A percentile compares a stretch with the other conserved stretches of the same genome.
phyloP scores from a whole-genome alignment of 2,888 invertebrate genomes.

The Acanthoscelides obtectus region DNA sequence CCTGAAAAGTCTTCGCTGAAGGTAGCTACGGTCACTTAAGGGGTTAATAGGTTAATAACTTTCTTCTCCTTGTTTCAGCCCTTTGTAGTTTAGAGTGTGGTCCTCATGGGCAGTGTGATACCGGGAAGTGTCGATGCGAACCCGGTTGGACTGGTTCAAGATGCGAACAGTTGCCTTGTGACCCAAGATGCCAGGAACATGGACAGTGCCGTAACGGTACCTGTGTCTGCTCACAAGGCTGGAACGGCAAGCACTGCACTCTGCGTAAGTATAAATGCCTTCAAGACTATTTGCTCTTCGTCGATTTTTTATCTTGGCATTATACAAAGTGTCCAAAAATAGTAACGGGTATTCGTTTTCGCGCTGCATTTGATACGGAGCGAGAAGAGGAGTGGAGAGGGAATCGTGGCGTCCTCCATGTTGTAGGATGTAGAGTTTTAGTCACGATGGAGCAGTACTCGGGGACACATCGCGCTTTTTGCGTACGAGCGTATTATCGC shows the following conservation, averaged over 20 bases:
- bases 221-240: slow-evolving; percentile 95
- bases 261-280: slow-evolving; percentile 94
- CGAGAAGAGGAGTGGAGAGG: background rate
- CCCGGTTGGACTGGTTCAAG: slow-evolving; percentile 90
- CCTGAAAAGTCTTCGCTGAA: no score
- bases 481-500: no score
- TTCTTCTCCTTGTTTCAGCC: slow-evolving; percentile 54
- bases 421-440: no score
- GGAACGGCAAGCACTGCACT: slow-evolving; percentile 98
- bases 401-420: background rate
- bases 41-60: no score
- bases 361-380: background rate
- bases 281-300: no score
- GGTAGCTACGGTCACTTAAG: no score
- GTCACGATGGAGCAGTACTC: background rate
- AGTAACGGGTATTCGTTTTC: no score
- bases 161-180: slow-evolving; percentile 90
- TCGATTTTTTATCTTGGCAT: no score
- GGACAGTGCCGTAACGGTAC: slow-evolving; percentile 97
- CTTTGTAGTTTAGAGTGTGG: slow-evolving; percentile 92
- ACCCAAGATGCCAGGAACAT: slow-evolving; percentile 86
- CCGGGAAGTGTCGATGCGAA: slow-evolving; percentile 86
- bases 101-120: slow-evolving; percentile 88
- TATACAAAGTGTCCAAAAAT: no score
- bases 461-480: no score